Evolutionary conservation across 1,140 invertebrate genomes (phyloP).

Genomic region (Branchinecta lindahli): DNA sequence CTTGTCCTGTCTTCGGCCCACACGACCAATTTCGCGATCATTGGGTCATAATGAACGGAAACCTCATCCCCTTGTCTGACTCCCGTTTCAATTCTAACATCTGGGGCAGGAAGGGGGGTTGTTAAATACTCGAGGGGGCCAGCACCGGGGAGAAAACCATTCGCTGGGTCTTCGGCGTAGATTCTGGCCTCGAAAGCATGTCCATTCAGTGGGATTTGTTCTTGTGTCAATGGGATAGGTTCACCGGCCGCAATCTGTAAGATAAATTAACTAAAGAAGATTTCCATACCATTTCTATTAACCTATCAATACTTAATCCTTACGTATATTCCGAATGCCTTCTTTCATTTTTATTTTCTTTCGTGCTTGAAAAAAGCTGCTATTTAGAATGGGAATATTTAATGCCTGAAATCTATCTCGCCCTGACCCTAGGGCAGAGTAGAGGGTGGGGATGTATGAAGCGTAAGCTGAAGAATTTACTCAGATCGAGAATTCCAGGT

Average conservation of each 20-base stretch:
- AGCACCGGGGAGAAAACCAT: conserved; percentile 76
- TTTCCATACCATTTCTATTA: neutral
- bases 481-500: too few relatives aligned
- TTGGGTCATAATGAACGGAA: conserved; percentile 95
- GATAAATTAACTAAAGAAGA: conserved; percentile 28
- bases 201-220: conserved; percentile 55
- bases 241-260: conserved; percentile 62
- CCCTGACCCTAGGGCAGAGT: too few relatives aligned
- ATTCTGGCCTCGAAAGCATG: conserved; percentile 88
- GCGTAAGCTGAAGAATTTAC: too few relatives aligned
- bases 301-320: neutral
- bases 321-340: too few relatives aligned
- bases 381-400: too few relatives aligned
- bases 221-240: conserved; percentile 57
- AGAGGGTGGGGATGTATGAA: too few relatives aligned
- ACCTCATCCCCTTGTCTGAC: conserved; percentile 55
- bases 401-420: too few relatives aligned
- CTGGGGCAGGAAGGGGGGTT: conserved; percentile 40
- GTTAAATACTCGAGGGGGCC: conserved; percentile 55
- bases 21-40: conserved; percentile 97
- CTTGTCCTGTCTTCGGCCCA: conserved; percentile 71
- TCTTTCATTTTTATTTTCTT: too few relatives aligned
- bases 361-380: conserved; percentile 28
- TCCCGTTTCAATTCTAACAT: conserved; percentile 58
- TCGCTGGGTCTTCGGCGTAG: conserved; percentile 78